Percentiles rank a stretch among this genome's conserved stretches.
Evolutionary conservation across 2,113 vertebrate species (phyloP).

Genomic region (Dryoscopus gambensis): DNA sequence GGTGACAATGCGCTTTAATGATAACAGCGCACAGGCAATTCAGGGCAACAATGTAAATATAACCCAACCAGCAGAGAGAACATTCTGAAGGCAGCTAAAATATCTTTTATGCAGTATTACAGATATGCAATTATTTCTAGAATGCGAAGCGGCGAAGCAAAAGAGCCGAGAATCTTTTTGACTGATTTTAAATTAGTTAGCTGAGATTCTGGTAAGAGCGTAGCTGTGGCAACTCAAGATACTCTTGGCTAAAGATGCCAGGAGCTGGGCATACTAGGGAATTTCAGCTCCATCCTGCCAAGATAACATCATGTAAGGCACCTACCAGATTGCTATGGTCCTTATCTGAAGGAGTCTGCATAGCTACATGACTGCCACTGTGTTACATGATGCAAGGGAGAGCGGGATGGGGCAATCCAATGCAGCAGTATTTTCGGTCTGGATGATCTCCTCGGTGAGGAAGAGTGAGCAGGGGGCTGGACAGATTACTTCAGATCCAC

Average conservation of each 20-base stretch:
- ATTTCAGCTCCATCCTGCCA: not conserved
- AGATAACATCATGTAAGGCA: not conserved
- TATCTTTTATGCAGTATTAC: not conserved
- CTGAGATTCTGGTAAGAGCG: not conserved
- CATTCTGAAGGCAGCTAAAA: not conserved
- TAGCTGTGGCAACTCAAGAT: not conserved
- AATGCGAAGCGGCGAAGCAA: not conserved
- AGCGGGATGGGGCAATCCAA: not conserved
- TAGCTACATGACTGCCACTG: not conserved
- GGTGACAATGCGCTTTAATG: not conserved
- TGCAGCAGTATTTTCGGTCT: fast-evolving
- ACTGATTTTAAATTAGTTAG: not conserved
- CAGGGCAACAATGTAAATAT: not conserved
- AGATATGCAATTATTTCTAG: not conserved
- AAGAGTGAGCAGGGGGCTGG: not conserved
- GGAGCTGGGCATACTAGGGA: not conserved
- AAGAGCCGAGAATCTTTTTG: not conserved
- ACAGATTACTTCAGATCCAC: not conserved
- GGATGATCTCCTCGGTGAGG: not conserved
- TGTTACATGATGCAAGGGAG: not conserved
- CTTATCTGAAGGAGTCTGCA: not conserved
- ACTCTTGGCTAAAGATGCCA: not conserved
- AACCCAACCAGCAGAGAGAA: not conserved
- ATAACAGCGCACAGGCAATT: not conserved
- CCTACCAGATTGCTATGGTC: not conserved